Evolutionary conservation across 2,113 vertebrate species (phyloP).

Genomic region (Dunckerocampus dactyliophorus): DNA sequence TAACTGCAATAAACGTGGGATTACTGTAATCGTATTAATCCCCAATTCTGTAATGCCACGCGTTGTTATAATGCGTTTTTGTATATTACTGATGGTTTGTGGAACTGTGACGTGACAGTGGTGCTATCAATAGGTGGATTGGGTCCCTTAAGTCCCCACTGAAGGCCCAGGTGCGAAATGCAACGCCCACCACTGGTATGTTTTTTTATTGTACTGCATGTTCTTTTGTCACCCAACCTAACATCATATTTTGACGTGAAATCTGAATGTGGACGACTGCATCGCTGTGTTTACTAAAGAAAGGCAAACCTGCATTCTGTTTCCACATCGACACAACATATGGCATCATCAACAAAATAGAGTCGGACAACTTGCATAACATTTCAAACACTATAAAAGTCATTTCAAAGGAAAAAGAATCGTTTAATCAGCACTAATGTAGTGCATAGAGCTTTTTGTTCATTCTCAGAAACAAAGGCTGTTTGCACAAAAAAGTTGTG

Average conservation of each 20-base stretch:
- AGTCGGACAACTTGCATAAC: constrained; percentile 70
- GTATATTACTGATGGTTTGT: no score
- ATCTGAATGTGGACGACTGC: constrained; percentile 7
- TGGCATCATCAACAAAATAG: constrained; percentile 69
- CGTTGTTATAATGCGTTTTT: no score
- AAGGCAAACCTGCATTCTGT: constrained; percentile 63
- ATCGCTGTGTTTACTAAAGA: constrained; percentile 39
- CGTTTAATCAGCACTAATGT: constrained; percentile 89
- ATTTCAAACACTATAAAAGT: constrained; percentile 88
- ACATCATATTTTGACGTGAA: no score
- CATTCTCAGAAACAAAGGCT: constrained; percentile 48
- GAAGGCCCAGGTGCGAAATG: no score
- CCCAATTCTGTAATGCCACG: no score
- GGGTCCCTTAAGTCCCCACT: no score
- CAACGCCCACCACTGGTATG: no score
- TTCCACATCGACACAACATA: constrained; percentile 64
- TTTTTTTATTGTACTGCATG: background rate
- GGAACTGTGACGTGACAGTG: no score
- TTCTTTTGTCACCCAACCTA: no score
- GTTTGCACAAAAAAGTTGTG: constrained; percentile 41
- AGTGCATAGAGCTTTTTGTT: constrained; percentile 80
- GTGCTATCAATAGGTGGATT: no score
- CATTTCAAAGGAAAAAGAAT: constrained; percentile 74
- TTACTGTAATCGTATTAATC: no score
- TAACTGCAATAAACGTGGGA: no score